A percentile compares a stretch with the other conserved stretches of the same genome.
Conservation (phyloP, 2,113 vertebrate species). For the Actenoides hombroni region DNA sequence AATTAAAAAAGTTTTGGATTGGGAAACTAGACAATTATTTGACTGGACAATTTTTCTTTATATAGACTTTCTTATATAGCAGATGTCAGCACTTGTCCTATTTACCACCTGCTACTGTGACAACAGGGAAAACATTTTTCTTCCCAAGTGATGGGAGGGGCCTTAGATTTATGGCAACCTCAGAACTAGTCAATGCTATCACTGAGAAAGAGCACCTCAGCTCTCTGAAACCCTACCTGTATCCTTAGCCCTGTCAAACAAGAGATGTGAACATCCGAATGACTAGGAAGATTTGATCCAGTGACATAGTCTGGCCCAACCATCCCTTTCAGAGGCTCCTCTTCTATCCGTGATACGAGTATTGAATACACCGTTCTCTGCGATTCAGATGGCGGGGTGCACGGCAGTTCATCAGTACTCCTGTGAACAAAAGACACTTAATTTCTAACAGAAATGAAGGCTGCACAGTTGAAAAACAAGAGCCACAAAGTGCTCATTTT, state of each 20-base stretch:
- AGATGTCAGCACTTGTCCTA: neutral
- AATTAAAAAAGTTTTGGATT: neutral
- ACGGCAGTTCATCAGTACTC: slow-evolving; percentile 48
- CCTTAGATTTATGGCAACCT: neutral
- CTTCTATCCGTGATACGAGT: slow-evolving; percentile 78
- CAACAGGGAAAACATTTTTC: neutral
- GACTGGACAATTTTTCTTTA: neutral
- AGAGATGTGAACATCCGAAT: slow-evolving; percentile 89
- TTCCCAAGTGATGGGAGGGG: neutral
- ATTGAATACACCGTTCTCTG: slow-evolving; percentile 77
- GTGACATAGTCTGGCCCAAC: slow-evolving; percentile 89
- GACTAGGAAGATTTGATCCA: slow-evolving; percentile 94
- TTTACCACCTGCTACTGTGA: neutral
- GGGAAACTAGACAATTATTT: neutral
- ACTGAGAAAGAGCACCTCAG: neutral
- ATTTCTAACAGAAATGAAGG: too few relatives aligned
- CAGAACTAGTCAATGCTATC: neutral
- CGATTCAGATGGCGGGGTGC: slow-evolving; percentile 78
- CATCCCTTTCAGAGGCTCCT: slow-evolving; percentile 78
- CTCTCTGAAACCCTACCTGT: slow-evolving; percentile 77
- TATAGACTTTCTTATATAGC: neutral
- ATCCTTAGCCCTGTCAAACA: slow-evolving; percentile 93
- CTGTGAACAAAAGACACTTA: slow-evolving; percentile 53
- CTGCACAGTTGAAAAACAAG: too few relatives aligned
- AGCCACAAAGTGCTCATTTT: neutral